phyloP scores from a whole-genome alignment of 2,888 invertebrate species.

The Pseudococcus jackbeardsleyi region DNA sequence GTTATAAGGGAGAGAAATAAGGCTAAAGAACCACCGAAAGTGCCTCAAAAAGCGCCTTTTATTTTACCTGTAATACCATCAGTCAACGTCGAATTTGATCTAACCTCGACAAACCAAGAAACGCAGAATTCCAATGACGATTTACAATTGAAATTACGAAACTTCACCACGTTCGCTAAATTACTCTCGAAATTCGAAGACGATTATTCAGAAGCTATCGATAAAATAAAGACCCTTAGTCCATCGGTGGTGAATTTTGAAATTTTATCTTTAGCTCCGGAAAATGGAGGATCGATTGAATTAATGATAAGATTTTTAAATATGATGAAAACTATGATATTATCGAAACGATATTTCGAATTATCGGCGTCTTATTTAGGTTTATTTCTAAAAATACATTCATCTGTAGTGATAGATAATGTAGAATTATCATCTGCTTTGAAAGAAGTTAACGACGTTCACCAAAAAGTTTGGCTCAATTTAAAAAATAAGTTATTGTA shows the following conservation, averaged over 20 bases:
- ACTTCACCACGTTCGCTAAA: conserved; percentile 80
- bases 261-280: conserved; percentile 83
- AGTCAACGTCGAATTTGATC: conserved; percentile 85
- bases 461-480: conserved; percentile 77
- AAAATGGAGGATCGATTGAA: conserved; percentile 79
- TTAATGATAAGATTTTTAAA: conserved; percentile 85
- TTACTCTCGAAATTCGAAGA: conserved; percentile 73
- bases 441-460: conserved; percentile 74
- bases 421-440: conserved; percentile 74
- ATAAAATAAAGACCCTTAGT: conserved; percentile 78
- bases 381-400: conserved; percentile 87
- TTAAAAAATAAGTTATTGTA: conserved; percentile 81
- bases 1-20: conserved; percentile 88
- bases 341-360: conserved; percentile 87
- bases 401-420: conserved; percentile 74
- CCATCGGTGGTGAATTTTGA: conserved; percentile 91
- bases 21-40: conserved; percentile 86
- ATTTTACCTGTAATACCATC: conserved; percentile 93
- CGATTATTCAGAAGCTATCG: conserved; percentile 76
- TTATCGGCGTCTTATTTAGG: conserved; percentile 90
- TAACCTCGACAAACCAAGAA: conserved; percentile 71
- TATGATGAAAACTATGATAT: conserved; percentile 80
- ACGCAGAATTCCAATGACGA: conserved; percentile 25
- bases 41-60: conserved; percentile 92
- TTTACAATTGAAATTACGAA: conserved; percentile 74